Evolutionary conservation across 2,888 invertebrate genomes (phyloP).

Genomic region (Drosophila fungiperda): DNA sequence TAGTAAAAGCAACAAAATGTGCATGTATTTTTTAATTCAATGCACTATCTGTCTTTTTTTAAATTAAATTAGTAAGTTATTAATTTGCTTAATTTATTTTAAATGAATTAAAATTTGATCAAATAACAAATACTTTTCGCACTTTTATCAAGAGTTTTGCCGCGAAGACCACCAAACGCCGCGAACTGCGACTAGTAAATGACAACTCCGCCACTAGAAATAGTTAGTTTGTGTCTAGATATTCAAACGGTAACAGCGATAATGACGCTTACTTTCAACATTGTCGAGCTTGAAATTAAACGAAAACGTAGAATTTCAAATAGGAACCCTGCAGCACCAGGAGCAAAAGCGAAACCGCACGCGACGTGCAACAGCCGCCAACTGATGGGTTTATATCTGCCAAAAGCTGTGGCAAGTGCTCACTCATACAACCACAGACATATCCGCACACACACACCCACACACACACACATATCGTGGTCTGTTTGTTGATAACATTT

Average conservation of each 20-base stretch:
- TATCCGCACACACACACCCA: conserved; percentile 23
- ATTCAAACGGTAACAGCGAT: conserved; percentile 42
- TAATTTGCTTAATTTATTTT: neutral
- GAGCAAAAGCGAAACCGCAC: conserved; percentile 66
- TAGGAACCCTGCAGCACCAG: conserved; percentile 12
- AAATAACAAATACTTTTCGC: neutral
- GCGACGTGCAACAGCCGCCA: conserved; percentile 80
- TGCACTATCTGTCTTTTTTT: neutral
- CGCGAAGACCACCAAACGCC: conserved; percentile 54
- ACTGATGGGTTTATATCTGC: conserved; percentile 76
- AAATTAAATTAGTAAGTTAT: neutral
- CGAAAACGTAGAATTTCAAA: conserved; percentile 4
- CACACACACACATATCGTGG: conserved; percentile 26
- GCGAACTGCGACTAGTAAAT: conserved; percentile 60
- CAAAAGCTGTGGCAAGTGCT: conserved; percentile 33
- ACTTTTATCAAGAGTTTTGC: neutral
- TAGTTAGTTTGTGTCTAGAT: conserved; percentile 35
- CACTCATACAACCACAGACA: conserved; percentile 42
- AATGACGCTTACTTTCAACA: conserved; percentile 59
- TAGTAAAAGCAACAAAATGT: neutral
- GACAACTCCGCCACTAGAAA: conserved; percentile 46
- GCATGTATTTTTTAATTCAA: no score
- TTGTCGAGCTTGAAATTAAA: conserved; percentile 27
- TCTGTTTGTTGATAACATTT: conserved; percentile 68
- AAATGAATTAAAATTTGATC: neutral